Base-by-base conservation (phyloP, 2,888 invertebrate species). In the Dolichomitus sp. region DNA sequence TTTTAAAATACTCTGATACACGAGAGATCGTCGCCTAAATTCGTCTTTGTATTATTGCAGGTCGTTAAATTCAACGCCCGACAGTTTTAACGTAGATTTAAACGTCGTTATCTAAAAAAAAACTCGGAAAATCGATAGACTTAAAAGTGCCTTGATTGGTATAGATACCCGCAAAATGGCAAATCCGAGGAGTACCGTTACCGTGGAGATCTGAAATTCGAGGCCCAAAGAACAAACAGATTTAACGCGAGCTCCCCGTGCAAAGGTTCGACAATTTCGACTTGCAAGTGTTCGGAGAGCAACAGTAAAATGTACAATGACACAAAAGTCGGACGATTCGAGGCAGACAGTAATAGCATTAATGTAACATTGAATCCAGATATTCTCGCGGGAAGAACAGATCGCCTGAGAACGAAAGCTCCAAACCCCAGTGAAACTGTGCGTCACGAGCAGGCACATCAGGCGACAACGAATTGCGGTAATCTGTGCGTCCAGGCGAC, bases 21-120 rank as follows among this genome's bases (percentile, higher is more conserved):
- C 3, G 11, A 27, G 19, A 9, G 9, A 68, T 50, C 9, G 23
- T 59, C 30, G 54, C 23, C 52, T 83, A 78, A 82, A 57, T 17
- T 11, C 6, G n/a, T 59, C 2, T 75, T 83, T 66, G 23, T 83
- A 61, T 75, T 19, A 27, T 93, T 89, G 27, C 93, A 93, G 93
- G 85, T 93, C 93, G 59, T 86, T 90, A 84, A 93, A 93, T 85
- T 93, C 93, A 65, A 91, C 92, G 45, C 91, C 93, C 54, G 93
- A 93, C 85, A 92, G 91, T 89, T 91, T 90, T 87, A 93, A 92
- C 85, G 88, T 92, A 88, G 93, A 93, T 84, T 88, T 92, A 85
- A 92, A 93, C 81, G 90, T 91, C 83, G 89, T 92, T 73, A 90
- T 93, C 80, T 93, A 91, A 89, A 72, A 76, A 57, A 33, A 57